phyloP scores from a whole-genome alignment of 2,797 vertebrate species.

The Acanthurus lineatus region DNA sequence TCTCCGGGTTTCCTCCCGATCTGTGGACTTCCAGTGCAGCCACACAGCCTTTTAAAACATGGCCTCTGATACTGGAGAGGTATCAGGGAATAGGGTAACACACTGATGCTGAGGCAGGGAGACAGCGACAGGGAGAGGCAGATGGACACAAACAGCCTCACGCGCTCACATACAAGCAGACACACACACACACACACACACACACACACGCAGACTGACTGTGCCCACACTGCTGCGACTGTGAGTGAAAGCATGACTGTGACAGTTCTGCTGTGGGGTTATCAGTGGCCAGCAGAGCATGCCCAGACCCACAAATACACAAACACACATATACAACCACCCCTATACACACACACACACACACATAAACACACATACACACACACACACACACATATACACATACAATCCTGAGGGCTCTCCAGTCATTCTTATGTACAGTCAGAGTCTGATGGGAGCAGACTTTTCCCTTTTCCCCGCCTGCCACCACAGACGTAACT shows the following conservation, averaged over 20 bases:
- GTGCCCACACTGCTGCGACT: conserved; percentile 63
- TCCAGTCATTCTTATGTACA: conserved; percentile 64
- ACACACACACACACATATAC: conserved; percentile 22
- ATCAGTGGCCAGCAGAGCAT: conserved; percentile 80
- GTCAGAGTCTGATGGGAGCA: conserved; percentile 70
- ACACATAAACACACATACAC: conserved; percentile 9
- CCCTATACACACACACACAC: conserved; percentile 1
- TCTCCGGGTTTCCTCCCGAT: conserved; percentile 39
- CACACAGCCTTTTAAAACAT: conserved; percentile 55
- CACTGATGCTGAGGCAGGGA: conserved; percentile 59
- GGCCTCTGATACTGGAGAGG: conserved; percentile 66
- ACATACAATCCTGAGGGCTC: conserved; percentile 54
- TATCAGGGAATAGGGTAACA: conserved; percentile 56
- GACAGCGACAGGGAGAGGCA: conserved; percentile 64
- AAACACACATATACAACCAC: conserved; percentile 12
- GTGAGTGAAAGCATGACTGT: conserved; percentile 78
- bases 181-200: conserved; percentile 8
- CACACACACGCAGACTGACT: conserved; percentile 19
- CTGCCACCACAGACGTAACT: conserved; percentile 39
- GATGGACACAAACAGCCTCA: conserved; percentile 53
- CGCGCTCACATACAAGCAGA: conserved; percentile 26
- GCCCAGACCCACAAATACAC: conserved; percentile 60
- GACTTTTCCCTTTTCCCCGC: conserved; percentile 57
- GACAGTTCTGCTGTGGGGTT: conserved; percentile 79
- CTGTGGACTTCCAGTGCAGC: conserved; percentile 39